These are phyloP conservation scores for Dermochelys coriacea DNA, from an alignment of 2,797 vertebrate genomes.

Conservation along the genomic window DNA sequence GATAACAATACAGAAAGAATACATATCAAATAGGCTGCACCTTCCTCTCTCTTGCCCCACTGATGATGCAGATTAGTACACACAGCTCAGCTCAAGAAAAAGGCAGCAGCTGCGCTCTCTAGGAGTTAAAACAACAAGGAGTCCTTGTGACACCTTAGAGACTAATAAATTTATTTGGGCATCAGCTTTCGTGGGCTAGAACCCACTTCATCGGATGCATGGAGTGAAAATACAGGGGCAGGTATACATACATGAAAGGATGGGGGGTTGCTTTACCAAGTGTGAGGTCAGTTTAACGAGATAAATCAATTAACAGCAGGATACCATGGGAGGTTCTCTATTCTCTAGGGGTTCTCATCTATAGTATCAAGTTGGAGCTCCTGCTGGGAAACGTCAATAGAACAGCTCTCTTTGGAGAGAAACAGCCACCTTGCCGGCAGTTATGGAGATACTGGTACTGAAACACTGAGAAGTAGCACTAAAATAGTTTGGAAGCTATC, in stretches of 20 bases:
- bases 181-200: too few species aligned
- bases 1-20: constrained; percentile 31
- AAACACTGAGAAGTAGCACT: neutral
- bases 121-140: neutral
- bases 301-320: too few species aligned
- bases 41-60: neutral
- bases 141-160: too few species aligned
- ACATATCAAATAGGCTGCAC: neutral
- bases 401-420: neutral
- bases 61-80: neutral
- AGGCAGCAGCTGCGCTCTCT: neutral
- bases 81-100: neutral
- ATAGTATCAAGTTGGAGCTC: neutral
- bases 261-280: too few species aligned
- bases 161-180: too few species aligned
- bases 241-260: too few species aligned
- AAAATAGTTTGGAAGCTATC: neutral
- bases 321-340: too few species aligned
- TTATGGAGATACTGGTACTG: neutral
- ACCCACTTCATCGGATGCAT: too few species aligned
- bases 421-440: neutral
- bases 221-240: too few species aligned
- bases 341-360: neutral
- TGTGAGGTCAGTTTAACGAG: too few species aligned
- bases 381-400: neutral